These are phyloP conservation scores for Coregonus clupeaformis DNA, from an alignment of 2,113 vertebrate genomes.

Conservation along the genomic window DNA sequence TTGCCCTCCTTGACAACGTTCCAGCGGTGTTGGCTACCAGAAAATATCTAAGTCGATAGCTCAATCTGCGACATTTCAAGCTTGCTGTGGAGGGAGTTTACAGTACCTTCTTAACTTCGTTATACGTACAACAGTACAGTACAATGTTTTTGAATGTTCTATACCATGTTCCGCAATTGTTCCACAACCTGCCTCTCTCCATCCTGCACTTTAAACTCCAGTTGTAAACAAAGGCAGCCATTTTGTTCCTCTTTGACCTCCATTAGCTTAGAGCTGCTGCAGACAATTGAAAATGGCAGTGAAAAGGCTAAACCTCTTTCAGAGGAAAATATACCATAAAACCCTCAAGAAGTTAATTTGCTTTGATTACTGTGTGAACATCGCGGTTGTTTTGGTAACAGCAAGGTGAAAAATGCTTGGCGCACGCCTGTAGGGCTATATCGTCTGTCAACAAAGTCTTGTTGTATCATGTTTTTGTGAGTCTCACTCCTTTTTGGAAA, in stretches of 20 bases:
- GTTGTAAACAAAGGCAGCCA: neutral
- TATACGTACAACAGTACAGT: no score
- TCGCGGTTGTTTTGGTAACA: conserved; percentile 41
- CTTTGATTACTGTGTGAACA: conserved; percentile 1
- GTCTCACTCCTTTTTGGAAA: no score
- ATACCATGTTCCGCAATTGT: no score
- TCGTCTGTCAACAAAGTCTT: neutral
- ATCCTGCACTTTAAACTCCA: neutral
- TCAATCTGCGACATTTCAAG: no score
- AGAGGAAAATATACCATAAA: neutral
- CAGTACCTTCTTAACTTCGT: no score
- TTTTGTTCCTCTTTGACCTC: neutral
- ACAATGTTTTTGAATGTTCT: no score
- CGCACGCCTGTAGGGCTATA: neutral
- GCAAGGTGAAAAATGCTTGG: conserved; percentile 4
- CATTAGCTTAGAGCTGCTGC: neutral
- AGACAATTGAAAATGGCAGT: neutral
- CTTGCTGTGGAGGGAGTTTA: no score
- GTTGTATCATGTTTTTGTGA: neutral
- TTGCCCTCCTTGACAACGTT: no score
- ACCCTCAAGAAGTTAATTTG: neutral
- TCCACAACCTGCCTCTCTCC: neutral
- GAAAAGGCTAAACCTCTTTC: neutral
- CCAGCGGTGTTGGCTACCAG: no score
- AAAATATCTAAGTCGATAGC: no score